Evolutionary conservation across 2,113 vertebrate genomes (phyloP).

Genomic region (Odocoileus hemionus): DNA sequence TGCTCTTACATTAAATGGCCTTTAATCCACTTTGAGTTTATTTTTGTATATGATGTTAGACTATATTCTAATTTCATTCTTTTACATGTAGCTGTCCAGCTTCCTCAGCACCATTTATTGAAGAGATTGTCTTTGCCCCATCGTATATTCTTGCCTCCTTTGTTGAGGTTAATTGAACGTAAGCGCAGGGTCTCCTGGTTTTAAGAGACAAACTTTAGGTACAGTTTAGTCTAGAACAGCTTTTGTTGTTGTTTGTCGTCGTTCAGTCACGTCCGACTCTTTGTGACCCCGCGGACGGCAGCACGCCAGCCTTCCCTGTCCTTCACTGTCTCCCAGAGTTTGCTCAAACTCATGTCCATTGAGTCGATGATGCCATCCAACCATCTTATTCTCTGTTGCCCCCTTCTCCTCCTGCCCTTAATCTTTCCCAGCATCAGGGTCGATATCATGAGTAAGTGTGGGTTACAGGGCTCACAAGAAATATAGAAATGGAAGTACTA

Average conservation of each 20-base stretch:
- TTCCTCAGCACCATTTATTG: not conserved
- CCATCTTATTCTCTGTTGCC: not conserved
- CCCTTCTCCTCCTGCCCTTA: not conserved
- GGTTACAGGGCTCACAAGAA: not conserved
- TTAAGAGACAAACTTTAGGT: not conserved
- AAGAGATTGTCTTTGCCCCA: not conserved
- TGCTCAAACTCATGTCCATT: not conserved
- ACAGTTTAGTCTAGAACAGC: not conserved
- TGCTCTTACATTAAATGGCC: not conserved
- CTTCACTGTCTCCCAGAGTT: fast-evolving
- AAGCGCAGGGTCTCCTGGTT: not conserved
- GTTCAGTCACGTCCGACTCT: not conserved
- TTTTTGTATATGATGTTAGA: not conserved
- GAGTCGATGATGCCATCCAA: not conserved
- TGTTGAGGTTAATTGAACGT: not conserved
- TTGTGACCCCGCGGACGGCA: not conserved
- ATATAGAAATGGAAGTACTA: not conserved
- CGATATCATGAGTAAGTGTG: not conserved
- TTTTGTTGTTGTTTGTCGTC: not conserved
- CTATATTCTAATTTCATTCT: not conserved
- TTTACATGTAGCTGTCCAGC: not conserved
- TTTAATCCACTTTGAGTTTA: not conserved
- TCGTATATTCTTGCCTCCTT: not conserved
- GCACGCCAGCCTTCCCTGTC: not conserved
- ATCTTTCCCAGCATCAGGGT: not conserved